Evolutionary conservation across 2,113 vertebrate genomes (phyloP).

Genomic region (Myotis yumanensis): DNA sequence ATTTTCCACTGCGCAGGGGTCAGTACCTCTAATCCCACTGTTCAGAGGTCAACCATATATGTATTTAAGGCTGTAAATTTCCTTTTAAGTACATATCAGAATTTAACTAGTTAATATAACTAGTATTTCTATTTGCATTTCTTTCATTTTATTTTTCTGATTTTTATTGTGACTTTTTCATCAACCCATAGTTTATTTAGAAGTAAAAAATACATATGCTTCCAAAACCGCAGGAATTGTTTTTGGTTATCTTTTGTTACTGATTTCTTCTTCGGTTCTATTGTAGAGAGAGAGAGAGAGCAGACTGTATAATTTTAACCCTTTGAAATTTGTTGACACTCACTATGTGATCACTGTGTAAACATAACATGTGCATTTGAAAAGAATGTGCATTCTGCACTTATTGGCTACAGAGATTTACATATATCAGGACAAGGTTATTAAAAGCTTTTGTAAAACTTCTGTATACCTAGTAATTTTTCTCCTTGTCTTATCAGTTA

Average conservation of each 20-base stretch:
- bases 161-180: neutral
- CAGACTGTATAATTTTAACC: neutral
- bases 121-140: neutral
- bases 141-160: neutral
- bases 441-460: neutral
- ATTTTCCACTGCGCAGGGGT: neutral
- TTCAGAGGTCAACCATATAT: neutral
- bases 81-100: neutral
- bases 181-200: neutral
- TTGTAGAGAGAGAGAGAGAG: neutral
- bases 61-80: neutral
- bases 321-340: neutral
- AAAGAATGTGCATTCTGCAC: neutral
- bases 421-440: neutral
- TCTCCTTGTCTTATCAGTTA: neutral
- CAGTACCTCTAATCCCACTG: neutral
- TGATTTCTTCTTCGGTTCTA: neutral
- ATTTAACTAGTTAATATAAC: neutral
- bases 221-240: neutral
- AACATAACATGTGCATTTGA: neutral
- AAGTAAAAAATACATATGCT: neutral
- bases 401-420: neutral
- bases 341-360: neutral
- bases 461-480: neutral
- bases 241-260: neutral